Percentiles rank a stretch among this genome's conserved stretches.
Evolutionary conservation across 2,113 vertebrate genomes (phyloP).

Genomic region (Siphamia tubifer): DNA sequence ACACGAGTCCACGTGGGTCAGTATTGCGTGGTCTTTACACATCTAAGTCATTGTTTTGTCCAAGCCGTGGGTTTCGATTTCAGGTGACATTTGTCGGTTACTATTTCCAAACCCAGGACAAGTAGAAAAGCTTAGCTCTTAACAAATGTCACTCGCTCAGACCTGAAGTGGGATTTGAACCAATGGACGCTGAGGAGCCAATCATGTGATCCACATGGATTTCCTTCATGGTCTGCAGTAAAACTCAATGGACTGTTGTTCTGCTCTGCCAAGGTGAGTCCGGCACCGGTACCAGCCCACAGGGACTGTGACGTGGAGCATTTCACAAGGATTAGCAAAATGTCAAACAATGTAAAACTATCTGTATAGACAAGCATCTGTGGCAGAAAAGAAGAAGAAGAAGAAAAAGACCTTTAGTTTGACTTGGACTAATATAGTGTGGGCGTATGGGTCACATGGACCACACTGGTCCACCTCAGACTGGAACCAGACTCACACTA

Average conservation of each 20-base stretch:
- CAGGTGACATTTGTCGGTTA: constrained; percentile 57
- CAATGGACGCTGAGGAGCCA: constrained; percentile 42
- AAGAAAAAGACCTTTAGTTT: too few relatives aligned
- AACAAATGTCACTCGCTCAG: constrained; percentile 62
- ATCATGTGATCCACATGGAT: constrained; percentile 55
- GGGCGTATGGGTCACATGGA: too few relatives aligned
- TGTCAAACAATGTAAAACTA: constrained; percentile 78
- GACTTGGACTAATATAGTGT: too few relatives aligned
- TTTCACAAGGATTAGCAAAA: constrained; percentile 67
- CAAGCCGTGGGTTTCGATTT: constrained; percentile 56
- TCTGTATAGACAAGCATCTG: constrained; percentile 28
- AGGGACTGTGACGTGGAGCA: constrained; percentile 52
- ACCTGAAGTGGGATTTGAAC: constrained; percentile 37
- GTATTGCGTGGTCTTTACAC: too few relatives aligned
- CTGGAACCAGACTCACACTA: too few relatives aligned
- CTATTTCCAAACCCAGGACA: constrained; percentile 41
- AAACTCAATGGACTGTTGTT: constrained; percentile 72
- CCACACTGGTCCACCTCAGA: too few relatives aligned
- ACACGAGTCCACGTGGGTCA: too few relatives aligned
- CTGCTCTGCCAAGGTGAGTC: constrained; percentile 49
- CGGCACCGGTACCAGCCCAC: constrained; percentile 62
- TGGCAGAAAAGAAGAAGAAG: background rate
- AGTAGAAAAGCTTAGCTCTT: constrained; percentile 63
- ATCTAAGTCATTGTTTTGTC: constrained; percentile 56
- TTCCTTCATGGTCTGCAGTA: constrained; percentile 72